phyloP scores from a whole-genome alignment of 2,888 invertebrate species.

The Tetragnatha montana region DNA sequence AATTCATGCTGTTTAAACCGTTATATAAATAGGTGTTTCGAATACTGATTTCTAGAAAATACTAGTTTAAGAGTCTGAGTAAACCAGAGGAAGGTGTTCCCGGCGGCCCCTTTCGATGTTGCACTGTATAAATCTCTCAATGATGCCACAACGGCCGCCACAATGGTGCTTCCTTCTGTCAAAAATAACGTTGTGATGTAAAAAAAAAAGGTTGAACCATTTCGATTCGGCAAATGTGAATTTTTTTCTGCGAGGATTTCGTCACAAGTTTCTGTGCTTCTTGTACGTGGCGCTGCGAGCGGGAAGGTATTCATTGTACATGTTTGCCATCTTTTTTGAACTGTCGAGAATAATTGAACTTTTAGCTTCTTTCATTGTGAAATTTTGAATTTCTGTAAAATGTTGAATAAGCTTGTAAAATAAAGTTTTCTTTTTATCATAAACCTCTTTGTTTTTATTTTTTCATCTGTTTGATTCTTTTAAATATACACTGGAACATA shows the following conservation, averaged over 20 bases:
- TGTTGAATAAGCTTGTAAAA: constrained; percentile 54
- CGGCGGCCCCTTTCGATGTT: neutral
- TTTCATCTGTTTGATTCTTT: neutral
- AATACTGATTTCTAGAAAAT: constrained; percentile 9
- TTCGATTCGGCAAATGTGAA: constrained; percentile 3
- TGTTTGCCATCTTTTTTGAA: constrained; percentile 25
- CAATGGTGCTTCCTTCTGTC: constrained; percentile 46
- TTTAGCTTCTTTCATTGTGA: constrained; percentile 48
- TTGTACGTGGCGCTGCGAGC: neutral
- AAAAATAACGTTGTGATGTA: neutral
- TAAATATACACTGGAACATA: neutral
- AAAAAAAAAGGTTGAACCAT: neutral
- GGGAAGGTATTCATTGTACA: constrained; percentile 18
- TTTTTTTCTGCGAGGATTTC: constrained; percentile 10
- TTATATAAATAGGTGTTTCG: constrained; percentile 11
- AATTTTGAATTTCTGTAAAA: constrained; percentile 40
- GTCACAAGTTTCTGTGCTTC: constrained; percentile 33
- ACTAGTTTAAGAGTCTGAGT: constrained; percentile 22
- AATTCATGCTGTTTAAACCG: constrained; percentile 10
- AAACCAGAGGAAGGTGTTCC: neutral
- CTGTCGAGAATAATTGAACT: constrained; percentile 14
- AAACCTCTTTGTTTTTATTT: neutral
- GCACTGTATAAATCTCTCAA: neutral
- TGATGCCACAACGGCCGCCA: constrained; percentile 3
- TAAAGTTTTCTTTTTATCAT: constrained; percentile 52